phyloP scores from a whole-genome alignment of 2,113 vertebrate genomes.

The Sinocyclocheilus anophthalmus region DNA sequence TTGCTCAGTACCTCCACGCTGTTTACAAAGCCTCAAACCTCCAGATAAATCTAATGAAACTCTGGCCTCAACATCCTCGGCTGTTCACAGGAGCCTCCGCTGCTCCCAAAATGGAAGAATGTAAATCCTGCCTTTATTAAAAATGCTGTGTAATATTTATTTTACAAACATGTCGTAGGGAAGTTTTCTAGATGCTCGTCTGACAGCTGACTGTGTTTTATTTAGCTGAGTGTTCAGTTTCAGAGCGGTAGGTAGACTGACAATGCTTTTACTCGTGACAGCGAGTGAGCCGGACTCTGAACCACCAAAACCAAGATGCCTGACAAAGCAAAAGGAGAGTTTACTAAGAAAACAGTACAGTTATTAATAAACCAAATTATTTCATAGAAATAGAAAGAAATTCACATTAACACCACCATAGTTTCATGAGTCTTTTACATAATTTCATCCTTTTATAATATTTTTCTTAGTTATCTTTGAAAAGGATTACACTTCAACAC shows the following conservation, averaged over 20 bases:
- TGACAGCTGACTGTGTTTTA: background rate
- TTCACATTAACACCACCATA: constrained; percentile 10
- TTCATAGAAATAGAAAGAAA: constrained; percentile 29
- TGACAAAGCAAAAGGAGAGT: constrained; percentile 31
- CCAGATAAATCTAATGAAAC: background rate
- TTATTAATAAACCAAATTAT: constrained; percentile 17
- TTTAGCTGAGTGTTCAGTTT: background rate
- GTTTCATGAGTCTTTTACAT: background rate
- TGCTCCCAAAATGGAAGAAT: background rate
- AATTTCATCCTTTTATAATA: background rate
- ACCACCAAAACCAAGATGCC: constrained; percentile 5
- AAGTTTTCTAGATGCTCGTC: background rate
- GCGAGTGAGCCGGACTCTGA: background rate
- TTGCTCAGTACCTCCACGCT: background rate
- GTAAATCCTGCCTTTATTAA: constrained; percentile 30
- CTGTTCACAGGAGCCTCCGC: background rate
- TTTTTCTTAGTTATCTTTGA: background rate
- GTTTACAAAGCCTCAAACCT: background rate
- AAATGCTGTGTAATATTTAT: constrained; percentile 7
- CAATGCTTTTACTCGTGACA: constrained; percentile 4
- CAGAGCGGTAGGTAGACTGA: constrained; percentile 18
- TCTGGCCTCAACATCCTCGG: background rate
- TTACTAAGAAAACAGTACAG: constrained; percentile 29
- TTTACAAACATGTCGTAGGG: constrained; percentile 19
- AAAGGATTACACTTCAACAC: background rate